Evolutionary conservation across 2,888 invertebrate species (phyloP).

Genomic region (Polyommatus iphigenia): DNA sequence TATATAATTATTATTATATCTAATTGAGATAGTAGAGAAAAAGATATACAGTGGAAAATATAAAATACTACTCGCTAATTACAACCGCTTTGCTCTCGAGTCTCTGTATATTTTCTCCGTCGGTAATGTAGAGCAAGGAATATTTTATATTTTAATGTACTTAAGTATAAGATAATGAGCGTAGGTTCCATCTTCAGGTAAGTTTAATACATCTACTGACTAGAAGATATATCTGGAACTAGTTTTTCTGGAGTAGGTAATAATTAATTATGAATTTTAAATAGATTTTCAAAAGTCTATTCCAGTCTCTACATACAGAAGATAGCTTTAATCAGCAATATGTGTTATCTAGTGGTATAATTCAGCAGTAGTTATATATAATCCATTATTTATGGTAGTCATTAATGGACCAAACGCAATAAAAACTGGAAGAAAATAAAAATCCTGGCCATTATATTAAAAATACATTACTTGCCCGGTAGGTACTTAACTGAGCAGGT

Average conservation of each 20-base stretch:
- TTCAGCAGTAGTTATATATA: constrained; percentile 5
- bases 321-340: neutral
- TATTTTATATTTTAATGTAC: neutral
- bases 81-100: neutral
- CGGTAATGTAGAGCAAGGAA: neutral
- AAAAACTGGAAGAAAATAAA: constrained; percentile 28
- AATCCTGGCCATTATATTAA: constrained; percentile 25
- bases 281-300: neutral
- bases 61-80: neutral
- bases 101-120: neutral
- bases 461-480: constrained; percentile 27
- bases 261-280: neutral
- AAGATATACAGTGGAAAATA: neutral
- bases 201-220: too few species aligned
- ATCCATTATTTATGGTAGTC: constrained; percentile 28
- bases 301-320: neutral
- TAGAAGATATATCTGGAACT: too few species aligned
- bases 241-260: too few species aligned
- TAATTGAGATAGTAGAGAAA: neutral
- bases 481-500: constrained; percentile 27
- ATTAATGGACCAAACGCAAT: constrained; percentile 11
- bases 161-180: neutral
- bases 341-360: neutral
- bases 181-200: too few species aligned
- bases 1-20: neutral